phyloP scores from a whole-genome alignment of 1,140 invertebrate species.

The Hylaeus volcanicus region DNA sequence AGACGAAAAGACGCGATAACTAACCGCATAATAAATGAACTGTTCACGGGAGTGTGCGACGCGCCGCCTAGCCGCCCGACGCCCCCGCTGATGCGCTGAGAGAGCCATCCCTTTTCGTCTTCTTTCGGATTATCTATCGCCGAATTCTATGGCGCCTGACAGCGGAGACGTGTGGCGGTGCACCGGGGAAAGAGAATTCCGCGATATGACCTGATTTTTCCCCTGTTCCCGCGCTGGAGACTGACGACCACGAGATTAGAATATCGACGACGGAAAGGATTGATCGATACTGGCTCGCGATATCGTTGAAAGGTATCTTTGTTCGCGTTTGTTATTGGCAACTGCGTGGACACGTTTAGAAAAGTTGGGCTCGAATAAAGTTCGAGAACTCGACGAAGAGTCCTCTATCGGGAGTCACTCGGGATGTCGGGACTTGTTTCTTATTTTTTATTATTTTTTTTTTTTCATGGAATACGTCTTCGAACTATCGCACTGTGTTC shows the following conservation, averaged over 20 bases:
- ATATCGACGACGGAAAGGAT: neutral
- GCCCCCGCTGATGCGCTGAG: constrained; percentile 63
- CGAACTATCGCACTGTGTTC: too few species aligned
- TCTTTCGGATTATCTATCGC: constrained; percentile 57
- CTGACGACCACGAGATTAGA: neutral
- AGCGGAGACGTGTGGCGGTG: constrained; percentile 18
- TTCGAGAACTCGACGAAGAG: too few species aligned
- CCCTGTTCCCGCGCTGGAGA: neutral
- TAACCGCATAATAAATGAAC: constrained; percentile 81
- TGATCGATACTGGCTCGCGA: neutral
- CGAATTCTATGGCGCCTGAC: constrained; percentile 41
- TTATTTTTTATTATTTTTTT: too few species aligned
- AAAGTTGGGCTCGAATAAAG: too few species aligned
- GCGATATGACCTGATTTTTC: constrained; percentile 46
- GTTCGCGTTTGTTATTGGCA: too few species aligned
- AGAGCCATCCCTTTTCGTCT: constrained; percentile 70
- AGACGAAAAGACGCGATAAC: constrained; percentile 81
- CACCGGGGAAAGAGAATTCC: neutral
- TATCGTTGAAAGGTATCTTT: neutral
- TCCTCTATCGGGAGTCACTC: too few species aligned
- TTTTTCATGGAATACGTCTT: too few species aligned
- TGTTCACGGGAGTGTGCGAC: constrained; percentile 75
- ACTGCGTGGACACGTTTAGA: too few species aligned
- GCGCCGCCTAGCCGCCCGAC: constrained; percentile 34
- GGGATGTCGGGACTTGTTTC: too few species aligned